These are phyloP conservation scores for Alligator sinensis DNA, from an alignment of 2,113 vertebrate genomes.

Conservation along the genomic window DNA sequence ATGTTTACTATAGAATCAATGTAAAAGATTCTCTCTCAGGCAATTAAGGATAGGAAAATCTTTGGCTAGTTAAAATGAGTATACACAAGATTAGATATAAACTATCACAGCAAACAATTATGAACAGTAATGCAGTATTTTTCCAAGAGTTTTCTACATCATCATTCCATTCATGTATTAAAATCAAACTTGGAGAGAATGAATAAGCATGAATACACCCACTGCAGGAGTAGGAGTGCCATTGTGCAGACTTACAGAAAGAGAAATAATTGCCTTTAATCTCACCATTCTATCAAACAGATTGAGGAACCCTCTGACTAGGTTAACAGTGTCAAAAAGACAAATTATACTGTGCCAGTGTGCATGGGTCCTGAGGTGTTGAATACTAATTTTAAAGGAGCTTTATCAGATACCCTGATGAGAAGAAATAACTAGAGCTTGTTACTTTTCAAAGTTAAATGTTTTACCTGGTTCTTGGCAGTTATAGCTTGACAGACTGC, in stretches of 20 bases:
- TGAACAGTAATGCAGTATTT: background rate
- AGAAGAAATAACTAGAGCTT: conserved; percentile 62
- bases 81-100: background rate
- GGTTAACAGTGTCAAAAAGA: conserved; percentile 61
- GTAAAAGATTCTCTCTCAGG: background rate
- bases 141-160: background rate
- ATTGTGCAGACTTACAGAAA: background rate
- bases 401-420: conserved; percentile 60
- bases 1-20: background rate
- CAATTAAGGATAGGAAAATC: conserved; percentile 12
- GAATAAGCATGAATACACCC: background rate
- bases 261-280: conserved; percentile 55
- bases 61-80: background rate
- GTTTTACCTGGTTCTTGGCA: background rate
- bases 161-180: background rate
- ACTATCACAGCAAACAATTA: background rate
- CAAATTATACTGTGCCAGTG: conserved; percentile 24
- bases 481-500: background rate
- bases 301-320: conserved; percentile 25
- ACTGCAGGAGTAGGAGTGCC: background rate
- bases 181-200: background rate
- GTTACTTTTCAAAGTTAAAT: conserved; percentile 60
- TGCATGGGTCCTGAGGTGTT: conserved; percentile 15
- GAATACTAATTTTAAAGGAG: conserved; percentile 66
- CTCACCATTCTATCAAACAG: conserved; percentile 33